Percentiles rank a stretch among this genome's conserved stretches.
Evolutionary conservation across 2,888 invertebrate genomes (phyloP).

Genomic region (Empis stercorea): DNA sequence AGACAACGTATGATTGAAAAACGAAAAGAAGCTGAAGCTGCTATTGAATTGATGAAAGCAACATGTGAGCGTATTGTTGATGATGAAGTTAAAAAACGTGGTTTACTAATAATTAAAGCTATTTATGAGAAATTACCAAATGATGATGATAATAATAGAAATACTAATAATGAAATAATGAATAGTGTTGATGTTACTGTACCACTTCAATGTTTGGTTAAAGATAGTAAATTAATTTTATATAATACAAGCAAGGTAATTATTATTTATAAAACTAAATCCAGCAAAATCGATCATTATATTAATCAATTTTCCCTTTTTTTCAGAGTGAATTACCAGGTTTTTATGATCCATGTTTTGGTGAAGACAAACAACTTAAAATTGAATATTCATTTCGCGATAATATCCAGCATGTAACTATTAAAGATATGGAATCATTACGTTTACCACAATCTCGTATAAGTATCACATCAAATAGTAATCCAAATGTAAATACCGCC

Average conservation of each 20-base stretch:
- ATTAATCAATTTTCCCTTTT: too few relatives aligned
- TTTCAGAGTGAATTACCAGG: conserved; percentile 86
- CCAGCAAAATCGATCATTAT: too few relatives aligned
- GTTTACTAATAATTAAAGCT: conserved; percentile 75
- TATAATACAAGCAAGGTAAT: conserved; percentile 75
- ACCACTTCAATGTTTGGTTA: conserved; percentile 85
- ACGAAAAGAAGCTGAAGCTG: conserved; percentile 71
- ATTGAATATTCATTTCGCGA: conserved; percentile 77
- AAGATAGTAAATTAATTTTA: conserved; percentile 75
- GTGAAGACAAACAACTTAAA: conserved; percentile 78
- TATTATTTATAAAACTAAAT: not conserved
- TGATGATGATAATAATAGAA: conserved; percentile 21
- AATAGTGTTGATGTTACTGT: conserved; percentile 79
- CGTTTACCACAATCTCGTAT: conserved; percentile 49
- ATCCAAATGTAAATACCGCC: not conserved
- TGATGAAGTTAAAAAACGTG: conserved; percentile 70
- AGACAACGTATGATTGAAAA: conserved; percentile 58
- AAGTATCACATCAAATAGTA: not conserved
- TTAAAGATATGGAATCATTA: conserved; percentile 68
- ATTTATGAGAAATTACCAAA: conserved; percentile 58
- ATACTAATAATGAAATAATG: conserved; percentile 21
- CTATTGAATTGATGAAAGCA: conserved; percentile 81
- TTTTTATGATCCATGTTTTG: conserved; percentile 91
- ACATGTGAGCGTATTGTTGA: conserved; percentile 70
- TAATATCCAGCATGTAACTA: conserved; percentile 62